Evolutionary conservation across 2,888 invertebrate species (phyloP).

Genomic region (Patella pellucida): DNA sequence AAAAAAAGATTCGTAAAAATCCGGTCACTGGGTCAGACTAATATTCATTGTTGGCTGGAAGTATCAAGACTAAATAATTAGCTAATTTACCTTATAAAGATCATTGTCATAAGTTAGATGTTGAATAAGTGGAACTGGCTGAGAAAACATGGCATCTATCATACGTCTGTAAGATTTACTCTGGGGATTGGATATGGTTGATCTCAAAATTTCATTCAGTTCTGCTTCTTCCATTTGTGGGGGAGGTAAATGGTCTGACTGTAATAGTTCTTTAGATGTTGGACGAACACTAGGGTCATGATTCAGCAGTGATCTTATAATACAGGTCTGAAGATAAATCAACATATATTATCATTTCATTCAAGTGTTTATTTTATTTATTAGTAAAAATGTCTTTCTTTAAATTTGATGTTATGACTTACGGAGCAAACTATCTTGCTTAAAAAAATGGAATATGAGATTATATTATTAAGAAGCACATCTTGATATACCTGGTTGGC

Average conservation of each 20-base stretch:
- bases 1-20: too few relatives aligned
- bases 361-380: neutral
- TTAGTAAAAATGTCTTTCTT: neutral
- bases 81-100: slow-evolving; percentile 58
- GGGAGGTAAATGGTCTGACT: slow-evolving; percentile 87
- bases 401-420: neutral
- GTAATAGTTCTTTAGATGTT: slow-evolving; percentile 85
- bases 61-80: too few relatives aligned
- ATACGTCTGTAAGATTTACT: slow-evolving; percentile 81
- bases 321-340: slow-evolving; percentile 45
- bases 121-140: slow-evolving; percentile 77
- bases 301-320: slow-evolving; percentile 81
- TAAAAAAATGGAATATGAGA: too few relatives aligned
- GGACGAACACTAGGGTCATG: slow-evolving; percentile 89
- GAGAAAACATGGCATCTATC: slow-evolving; percentile 71
- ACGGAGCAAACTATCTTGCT: neutral
- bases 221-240: slow-evolving; percentile 87
- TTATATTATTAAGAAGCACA: too few relatives aligned
- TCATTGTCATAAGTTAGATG: slow-evolving; percentile 88
- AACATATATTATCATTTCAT: neutral
- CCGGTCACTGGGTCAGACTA: too few relatives aligned
- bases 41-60: too few relatives aligned
- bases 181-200: slow-evolving; percentile 85
- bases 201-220: slow-evolving; percentile 82
- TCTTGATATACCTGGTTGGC: slow-evolving; percentile 50